Percentiles rank a stretch among this genome's conserved stretches.
Evolutionary conservation across 1,140 invertebrate species (phyloP).

Genomic region (Apis florea): DNA sequence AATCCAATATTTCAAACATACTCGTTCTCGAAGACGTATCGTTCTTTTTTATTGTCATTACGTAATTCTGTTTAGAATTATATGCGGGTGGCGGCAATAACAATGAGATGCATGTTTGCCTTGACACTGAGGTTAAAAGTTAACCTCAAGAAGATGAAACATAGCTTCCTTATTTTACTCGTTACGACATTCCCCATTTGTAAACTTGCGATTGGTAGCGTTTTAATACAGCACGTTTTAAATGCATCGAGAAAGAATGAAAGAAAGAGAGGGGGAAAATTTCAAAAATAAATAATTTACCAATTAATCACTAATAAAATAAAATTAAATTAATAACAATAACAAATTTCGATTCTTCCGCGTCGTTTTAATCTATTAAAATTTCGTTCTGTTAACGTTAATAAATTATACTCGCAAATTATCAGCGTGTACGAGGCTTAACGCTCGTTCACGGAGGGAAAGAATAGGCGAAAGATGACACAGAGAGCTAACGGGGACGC

Average conservation of each 20-base stretch:
- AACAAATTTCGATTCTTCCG: too few relatives aligned
- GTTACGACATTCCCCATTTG: background rate
- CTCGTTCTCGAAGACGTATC: background rate
- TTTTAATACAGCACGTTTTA: background rate
- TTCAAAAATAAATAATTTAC: too few relatives aligned
- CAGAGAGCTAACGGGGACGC: constrained; percentile 42
- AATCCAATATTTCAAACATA: background rate
- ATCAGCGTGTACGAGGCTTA: background rate
- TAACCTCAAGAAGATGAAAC: background rate
- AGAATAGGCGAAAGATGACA: constrained; percentile 30
- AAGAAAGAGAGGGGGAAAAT: too few relatives aligned
- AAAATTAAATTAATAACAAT: too few relatives aligned
- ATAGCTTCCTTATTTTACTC: background rate
- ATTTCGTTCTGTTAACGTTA: too few relatives aligned
- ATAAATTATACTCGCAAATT: background rate
- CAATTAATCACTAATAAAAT: too few relatives aligned
- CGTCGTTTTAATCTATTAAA: too few relatives aligned
- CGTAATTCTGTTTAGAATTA: constrained; percentile 16
- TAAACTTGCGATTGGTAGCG: background rate
- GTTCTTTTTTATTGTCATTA: constrained; percentile 29
- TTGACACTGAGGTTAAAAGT: constrained; percentile 22
- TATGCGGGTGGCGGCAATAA: constrained; percentile 48
- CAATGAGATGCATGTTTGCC: background rate
- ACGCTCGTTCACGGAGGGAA: background rate
- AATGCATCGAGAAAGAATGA: background rate